A percentile compares a stretch with the other conserved stretches of the same genome.
Evolutionary conservation across 2,113 vertebrate species (phyloP).

Genomic region (Turdus rufiventris): DNA sequence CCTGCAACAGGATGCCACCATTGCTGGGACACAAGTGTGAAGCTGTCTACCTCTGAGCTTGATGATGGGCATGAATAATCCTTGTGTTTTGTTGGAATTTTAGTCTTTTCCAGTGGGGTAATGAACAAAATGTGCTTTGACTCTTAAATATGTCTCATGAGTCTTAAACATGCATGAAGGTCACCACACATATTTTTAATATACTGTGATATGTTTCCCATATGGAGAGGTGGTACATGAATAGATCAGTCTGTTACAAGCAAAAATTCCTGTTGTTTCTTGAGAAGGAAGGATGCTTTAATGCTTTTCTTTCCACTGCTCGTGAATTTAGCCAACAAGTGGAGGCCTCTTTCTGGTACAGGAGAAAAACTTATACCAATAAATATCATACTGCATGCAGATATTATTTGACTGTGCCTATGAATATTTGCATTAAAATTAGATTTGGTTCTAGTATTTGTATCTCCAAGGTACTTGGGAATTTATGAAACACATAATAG

Average conservation of each 20-base stretch:
- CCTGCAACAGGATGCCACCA: not conserved
- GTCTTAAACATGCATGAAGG: not conserved
- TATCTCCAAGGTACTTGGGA: not conserved
- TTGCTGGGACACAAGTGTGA: not conserved
- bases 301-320: not conserved
- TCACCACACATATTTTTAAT: not conserved
- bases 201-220: not conserved
- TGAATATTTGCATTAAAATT: conserved; percentile 23
- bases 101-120: not conserved
- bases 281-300: not conserved
- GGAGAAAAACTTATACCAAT: not conserved
- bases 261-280: not conserved
- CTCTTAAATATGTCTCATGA: not conserved
- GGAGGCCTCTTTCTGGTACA: not conserved
- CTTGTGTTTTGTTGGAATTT: not conserved
- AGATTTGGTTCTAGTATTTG: not conserved
- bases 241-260: not conserved
- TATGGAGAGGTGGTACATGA: not conserved
- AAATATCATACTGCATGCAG: not conserved
- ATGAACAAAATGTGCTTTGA: not conserved
- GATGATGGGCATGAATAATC: not conserved
- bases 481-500: conserved; percentile 16
- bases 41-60: not conserved
- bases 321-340: not conserved
- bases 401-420: not conserved